phyloP scores from a whole-genome alignment of 2,113 vertebrate genomes.

The Apeltes quadracus region DNA sequence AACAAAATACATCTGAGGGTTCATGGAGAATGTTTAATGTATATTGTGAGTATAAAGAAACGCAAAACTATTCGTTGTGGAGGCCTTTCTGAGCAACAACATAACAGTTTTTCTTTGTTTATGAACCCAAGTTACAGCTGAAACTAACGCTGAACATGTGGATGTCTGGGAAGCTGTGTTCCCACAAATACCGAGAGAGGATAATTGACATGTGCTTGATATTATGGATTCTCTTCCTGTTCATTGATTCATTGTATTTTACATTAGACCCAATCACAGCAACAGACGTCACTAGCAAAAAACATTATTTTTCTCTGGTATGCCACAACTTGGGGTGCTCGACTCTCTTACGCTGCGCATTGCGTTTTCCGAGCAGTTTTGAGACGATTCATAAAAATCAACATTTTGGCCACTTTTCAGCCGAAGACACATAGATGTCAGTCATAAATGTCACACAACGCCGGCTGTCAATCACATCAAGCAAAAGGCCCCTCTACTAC shows the following conservation, averaged over 20 bases:
- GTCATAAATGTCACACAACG: too few relatives aligned
- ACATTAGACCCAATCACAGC: neutral
- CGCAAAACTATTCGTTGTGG: neutral
- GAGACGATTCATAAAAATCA: neutral
- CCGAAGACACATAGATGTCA: neutral
- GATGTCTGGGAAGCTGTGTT: neutral
- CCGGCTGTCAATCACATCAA: neutral
- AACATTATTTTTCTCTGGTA: neutral
- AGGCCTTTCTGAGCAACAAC: neutral
- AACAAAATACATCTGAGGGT: constrained; percentile 23
- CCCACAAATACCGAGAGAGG: neutral
- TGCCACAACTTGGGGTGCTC: neutral
- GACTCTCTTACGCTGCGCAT: neutral
- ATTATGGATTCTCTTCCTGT: neutral
- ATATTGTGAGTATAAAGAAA: neutral
- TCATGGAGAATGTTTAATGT: constrained; percentile 13
- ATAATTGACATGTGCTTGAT: neutral
- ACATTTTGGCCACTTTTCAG: neutral
- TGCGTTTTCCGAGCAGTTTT: neutral
- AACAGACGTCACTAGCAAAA: neutral
- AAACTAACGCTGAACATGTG: constrained; percentile 3
- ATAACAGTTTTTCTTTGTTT: neutral
- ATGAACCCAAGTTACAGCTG: neutral
- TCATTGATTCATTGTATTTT: neutral
- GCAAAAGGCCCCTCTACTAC: neutral